These are phyloP conservation scores for Rhinogobius similis DNA, from an alignment of 2,113 vertebrate species.

Conservation along the genomic window DNA sequence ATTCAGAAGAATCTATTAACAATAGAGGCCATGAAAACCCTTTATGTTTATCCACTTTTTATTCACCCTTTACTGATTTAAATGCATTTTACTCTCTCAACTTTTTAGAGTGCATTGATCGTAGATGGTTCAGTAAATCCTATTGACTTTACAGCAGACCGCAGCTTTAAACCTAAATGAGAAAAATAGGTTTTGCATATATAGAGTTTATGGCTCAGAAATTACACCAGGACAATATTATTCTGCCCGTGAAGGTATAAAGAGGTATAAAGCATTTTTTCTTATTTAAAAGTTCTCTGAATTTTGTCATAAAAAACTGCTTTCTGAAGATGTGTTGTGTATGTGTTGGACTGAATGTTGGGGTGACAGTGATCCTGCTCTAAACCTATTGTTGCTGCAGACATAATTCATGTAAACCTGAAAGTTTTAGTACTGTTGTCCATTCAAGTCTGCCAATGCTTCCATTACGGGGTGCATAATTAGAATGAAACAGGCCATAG, in stretches of 20 bases:
- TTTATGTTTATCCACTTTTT: background rate
- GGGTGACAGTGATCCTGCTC: background rate
- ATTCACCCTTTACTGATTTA: background rate
- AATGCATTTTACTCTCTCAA: background rate
- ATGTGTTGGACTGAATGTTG: background rate
- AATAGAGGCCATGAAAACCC: background rate
- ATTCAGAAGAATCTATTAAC: no score
- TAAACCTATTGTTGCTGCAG: no score
- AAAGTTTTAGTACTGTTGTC: no score
- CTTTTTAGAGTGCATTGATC: background rate
- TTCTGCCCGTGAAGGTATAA: background rate
- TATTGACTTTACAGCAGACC: background rate
- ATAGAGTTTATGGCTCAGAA: slow-evolving; percentile 17
- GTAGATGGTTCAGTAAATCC: slow-evolving; percentile 5
- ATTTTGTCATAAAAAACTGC: slow-evolving; percentile 2
- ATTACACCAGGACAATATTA: slow-evolving; percentile 2
- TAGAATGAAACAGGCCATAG: no score
- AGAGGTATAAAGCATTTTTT: slow-evolving; percentile 19
- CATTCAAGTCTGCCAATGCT: background rate
- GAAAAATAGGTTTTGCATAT: slow-evolving; percentile 18
- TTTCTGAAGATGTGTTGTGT: slow-evolving; percentile 28
- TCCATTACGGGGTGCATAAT: no score
- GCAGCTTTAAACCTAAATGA: slow-evolving; percentile 7
- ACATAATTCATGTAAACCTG: background rate
- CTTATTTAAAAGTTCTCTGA: slow-evolving; percentile 4